Evolutionary conservation across 2,797 vertebrate genomes (phyloP).

Genomic region (Muscicapa comitata): DNA sequence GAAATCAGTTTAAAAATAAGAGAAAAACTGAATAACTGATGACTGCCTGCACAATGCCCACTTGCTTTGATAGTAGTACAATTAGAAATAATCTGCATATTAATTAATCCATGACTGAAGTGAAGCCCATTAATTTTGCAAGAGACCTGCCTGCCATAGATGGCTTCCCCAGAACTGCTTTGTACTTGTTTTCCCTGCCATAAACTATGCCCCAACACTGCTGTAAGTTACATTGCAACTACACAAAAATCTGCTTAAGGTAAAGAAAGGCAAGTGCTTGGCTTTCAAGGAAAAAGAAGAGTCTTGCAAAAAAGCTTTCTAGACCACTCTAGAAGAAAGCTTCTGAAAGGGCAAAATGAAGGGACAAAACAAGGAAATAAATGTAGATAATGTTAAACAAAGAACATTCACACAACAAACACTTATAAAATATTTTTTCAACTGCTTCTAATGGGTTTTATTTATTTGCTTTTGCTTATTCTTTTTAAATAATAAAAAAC

Average conservation of each 20-base stretch:
- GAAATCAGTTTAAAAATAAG: not conserved
- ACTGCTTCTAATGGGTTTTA: not conserved
- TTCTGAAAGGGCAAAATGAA: not conserved
- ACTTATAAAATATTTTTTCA: not conserved
- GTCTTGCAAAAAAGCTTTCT: slow-evolving; percentile 8
- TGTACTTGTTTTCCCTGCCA: slow-evolving; percentile 15
- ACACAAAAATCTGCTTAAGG: slow-evolving; percentile 10
- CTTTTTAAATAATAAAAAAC: not conserved
- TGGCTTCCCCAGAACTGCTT: slow-evolving; percentile 35
- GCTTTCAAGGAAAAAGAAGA: slow-evolving; percentile 42
- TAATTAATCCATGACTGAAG: not conserved
- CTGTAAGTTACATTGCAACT: not conserved
- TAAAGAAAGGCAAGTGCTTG: not conserved
- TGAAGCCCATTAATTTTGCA: slow-evolving; percentile 34
- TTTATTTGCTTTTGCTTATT: not conserved
- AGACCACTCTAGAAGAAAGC: not conserved
- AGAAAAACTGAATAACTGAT: not conserved
- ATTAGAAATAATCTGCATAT: slow-evolving; percentile 34
- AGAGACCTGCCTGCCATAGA: slow-evolving; percentile 31
- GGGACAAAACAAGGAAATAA: not conserved
- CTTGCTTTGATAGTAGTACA: not conserved
- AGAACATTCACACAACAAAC: not conserved
- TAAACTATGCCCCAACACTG: not conserved
- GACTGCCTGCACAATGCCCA: not conserved
- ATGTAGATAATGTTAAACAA: not conserved